Evolutionary conservation across 2,113 vertebrate species (phyloP), one percentile per base, ranked within the genome.

Genomic region (Corvus moneduloides): DNA sequence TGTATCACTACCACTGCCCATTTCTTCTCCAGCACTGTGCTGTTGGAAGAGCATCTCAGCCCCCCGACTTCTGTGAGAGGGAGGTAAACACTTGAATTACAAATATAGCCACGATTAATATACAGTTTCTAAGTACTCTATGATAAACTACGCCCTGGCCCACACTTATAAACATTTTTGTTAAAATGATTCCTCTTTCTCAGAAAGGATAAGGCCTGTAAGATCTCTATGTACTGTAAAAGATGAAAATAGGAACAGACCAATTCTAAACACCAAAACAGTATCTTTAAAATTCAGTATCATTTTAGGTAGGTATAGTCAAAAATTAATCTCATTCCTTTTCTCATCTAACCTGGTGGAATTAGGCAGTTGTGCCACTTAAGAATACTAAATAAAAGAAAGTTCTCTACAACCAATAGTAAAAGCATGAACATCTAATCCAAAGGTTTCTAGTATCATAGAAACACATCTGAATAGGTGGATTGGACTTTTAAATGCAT

Each of bases 91-190:
- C 41, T 56, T 78, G 52, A 92, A 84, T 79, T 79, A 84, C 89
- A 95, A 93, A 92, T 68, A 87, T 13, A 96, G 73, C 23, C 56
- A 87, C 52, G 82, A 90, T 76, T 76, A 90, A 86, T 46, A 74
- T 1, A 55, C 35, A 74, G 71, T 86, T 93, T 84, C 79, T 90
- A 89, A 96, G 66, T 30, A 72, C 58, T 54, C 64, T 28, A 0
- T 75, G 68, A 87, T 89, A 75, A 91, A 94, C 61, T 90, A 64
- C 0, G 0, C 17, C 56, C 68, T 46, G 61, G 72, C 59, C 15
- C 37, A 54, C 21, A 44, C 33, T 87, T 66, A 30, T 49, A 90
- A 94, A 81, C 28, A 51, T 51, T 87, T 89, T 92, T 85, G 46
- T 24, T 1, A 5, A 79, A 69, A 81, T 90, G 1, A 92, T 87